Evolutionary conservation across 2,797 vertebrate genomes (phyloP).

Genomic region (Petrocephalus schoutedeni): DNA sequence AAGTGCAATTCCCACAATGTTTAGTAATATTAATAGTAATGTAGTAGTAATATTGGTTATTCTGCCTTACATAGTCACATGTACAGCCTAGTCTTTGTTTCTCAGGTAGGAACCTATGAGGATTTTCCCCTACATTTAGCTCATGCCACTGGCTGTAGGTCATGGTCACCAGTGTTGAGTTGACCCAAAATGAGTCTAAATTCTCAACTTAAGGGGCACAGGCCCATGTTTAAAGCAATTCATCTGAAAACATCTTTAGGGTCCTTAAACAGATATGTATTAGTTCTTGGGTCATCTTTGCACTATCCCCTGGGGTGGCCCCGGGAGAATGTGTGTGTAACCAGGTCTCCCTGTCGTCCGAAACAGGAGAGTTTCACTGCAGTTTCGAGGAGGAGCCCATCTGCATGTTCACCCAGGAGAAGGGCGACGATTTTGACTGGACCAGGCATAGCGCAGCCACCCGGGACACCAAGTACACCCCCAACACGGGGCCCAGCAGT

Average conservation of each 20-base stretch:
- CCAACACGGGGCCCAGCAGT: slow-evolving; percentile 88
- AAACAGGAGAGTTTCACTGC: slow-evolving; percentile 92
- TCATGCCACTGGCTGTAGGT: neutral
- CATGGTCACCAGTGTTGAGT: neutral
- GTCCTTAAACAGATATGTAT: neutral
- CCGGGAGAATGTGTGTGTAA: neutral
- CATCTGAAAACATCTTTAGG: neutral
- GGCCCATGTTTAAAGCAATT: neutral
- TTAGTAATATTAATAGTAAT: too few relatives aligned
- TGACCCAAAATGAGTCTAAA: neutral
- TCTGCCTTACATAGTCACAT: neutral
- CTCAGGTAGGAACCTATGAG: neutral
- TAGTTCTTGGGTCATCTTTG: neutral
- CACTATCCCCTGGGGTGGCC: neutral
- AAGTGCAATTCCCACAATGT: neutral
- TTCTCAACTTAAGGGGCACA: neutral
- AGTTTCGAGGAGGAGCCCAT: slow-evolving; percentile 94
- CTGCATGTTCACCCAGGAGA: slow-evolving; percentile 97
- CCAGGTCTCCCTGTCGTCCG: slow-evolving; percentile 29
- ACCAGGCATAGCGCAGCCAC: slow-evolving; percentile 90
- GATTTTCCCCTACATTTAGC: neutral
- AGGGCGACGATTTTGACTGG: slow-evolving; percentile 95
- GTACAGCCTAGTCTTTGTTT: neutral
- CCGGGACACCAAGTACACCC: slow-evolving; percentile 92
- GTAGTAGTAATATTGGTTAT: neutral